Conservation (phyloP, 2,797 vertebrate species). For the Erethizon dorsatum region DNA sequence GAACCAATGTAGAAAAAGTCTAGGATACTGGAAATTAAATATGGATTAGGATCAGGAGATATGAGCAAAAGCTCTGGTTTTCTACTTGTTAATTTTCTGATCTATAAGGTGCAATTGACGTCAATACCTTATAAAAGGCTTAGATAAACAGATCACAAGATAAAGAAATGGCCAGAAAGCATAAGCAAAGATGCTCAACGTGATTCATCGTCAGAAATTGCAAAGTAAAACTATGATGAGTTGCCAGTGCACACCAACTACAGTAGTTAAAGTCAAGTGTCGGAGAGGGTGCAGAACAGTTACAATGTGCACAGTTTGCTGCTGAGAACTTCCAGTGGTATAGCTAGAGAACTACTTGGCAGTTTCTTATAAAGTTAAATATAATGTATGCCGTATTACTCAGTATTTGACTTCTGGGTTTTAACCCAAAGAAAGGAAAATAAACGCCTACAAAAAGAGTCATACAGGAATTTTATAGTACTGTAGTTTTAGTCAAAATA, state of each 20-base stretch:
- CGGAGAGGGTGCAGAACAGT: neutral
- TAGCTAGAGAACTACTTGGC: neutral
- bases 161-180: neutral
- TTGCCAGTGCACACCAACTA: neutral
- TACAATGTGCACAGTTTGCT: neutral
- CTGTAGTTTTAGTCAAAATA: conserved; percentile 5
- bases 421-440: conserved; percentile 34
- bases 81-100: conserved; percentile 30
- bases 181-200: neutral
- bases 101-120: conserved; percentile 17
- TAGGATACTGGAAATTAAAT: neutral
- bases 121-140: neutral
- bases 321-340: neutral
- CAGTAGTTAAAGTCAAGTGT: neutral
- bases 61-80: neutral
- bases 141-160: neutral
- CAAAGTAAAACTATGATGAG: neutral
- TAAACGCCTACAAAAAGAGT: conserved; percentile 28
- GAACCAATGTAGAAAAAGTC: neutral
- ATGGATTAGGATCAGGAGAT: neutral
- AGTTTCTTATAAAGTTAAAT: conserved; percentile 28
- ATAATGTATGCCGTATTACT: neutral
- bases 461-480: neutral
- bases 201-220: neutral
- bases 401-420: neutral